These are phyloP conservation scores for Busseola fusca DNA, from an alignment of 2,888 invertebrate genomes.

Conservation along the genomic window DNA sequence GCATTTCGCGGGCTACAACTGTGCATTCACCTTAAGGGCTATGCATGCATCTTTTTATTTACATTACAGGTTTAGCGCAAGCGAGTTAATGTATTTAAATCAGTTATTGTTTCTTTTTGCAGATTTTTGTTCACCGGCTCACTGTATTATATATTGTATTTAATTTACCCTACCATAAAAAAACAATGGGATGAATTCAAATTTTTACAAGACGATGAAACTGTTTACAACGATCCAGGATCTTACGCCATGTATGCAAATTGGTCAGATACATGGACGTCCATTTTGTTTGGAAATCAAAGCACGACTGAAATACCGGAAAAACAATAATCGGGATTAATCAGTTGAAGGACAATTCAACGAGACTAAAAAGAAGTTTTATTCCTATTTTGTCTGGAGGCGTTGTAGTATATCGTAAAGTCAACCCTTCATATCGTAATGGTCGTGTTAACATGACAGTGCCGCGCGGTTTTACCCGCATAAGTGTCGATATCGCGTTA, in stretches of 20 bases:
- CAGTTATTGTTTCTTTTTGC: constrained; percentile 48
- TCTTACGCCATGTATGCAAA: constrained; percentile 32
- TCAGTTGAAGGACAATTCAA: background rate
- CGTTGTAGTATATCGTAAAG: background rate
- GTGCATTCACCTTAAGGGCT: background rate
- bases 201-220: constrained; percentile 31
- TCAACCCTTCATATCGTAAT: background rate
- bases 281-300: constrained; percentile 27
- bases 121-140: constrained; percentile 70
- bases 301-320: background rate
- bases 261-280: constrained; percentile 36
- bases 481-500: no score
- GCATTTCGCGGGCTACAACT: no score
- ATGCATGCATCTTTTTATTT: background rate
- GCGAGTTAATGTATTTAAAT: background rate
- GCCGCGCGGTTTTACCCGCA: no score
- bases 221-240: background rate
- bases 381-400: background rate
- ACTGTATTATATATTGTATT: constrained; percentile 65
- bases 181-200: background rate
- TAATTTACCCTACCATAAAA: constrained; percentile 55
- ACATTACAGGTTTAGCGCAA: background rate
- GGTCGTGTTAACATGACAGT: no score
- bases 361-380: background rate
- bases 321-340: background rate